Conservation (phyloP, 2,888 invertebrate genomes). For the Druceiella hillmani region DNA sequence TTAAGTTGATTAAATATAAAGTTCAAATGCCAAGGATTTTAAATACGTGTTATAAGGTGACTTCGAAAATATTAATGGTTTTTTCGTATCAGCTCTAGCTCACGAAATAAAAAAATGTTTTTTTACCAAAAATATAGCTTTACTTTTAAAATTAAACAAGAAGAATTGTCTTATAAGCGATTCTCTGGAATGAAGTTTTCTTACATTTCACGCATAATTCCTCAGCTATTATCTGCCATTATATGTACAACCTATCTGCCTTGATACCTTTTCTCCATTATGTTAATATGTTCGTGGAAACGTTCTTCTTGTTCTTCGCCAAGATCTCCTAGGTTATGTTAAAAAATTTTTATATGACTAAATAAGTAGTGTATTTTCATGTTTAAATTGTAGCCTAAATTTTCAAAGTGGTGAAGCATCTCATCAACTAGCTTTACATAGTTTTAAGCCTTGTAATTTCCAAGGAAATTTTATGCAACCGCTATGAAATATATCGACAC, state of each 20-base stretch:
- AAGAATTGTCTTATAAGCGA: too few relatives aligned
- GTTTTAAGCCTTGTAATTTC: conserved; percentile 2
- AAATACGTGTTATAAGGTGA: not conserved
- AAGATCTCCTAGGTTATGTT: too few relatives aligned
- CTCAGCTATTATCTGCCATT: not conserved
- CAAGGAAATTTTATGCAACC: conserved; percentile 7
- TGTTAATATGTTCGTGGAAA: not conserved
- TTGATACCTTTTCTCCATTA: conserved; percentile 1
- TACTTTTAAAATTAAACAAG: too few relatives aligned
- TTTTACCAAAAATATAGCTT: not conserved
- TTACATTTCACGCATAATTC: not conserved
- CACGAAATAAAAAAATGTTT: not conserved
- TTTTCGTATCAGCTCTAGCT: too few relatives aligned
- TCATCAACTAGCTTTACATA: conserved; percentile 2
- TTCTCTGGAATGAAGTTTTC: not conserved
- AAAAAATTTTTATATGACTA: too few relatives aligned
- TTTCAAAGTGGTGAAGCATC: not conserved
- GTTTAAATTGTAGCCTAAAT: not conserved
- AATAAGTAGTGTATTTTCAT: not conserved
- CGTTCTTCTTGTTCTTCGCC: too few relatives aligned
- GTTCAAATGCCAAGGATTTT: too few relatives aligned
- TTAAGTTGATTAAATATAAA: too few relatives aligned
- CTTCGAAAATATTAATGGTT: not conserved
- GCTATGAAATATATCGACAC: conserved; percentile 7
- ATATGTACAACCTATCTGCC: too few relatives aligned